Base-by-base conservation (phyloP, 1,140 invertebrate genomes). In the Theocolax elegans region DNA sequence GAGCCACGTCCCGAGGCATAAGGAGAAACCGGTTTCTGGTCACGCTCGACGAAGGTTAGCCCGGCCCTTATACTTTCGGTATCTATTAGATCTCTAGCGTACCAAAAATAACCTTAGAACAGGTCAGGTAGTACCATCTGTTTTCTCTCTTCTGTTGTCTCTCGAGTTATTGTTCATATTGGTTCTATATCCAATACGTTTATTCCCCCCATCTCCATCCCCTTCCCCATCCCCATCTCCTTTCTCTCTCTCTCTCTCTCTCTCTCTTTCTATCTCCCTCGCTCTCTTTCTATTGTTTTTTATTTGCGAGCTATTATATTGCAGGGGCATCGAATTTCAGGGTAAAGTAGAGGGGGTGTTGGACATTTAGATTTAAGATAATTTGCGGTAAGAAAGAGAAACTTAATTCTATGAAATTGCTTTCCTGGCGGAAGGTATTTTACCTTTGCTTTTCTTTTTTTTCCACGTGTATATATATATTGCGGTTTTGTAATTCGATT, bases 21-120 rank as follows among this genome's bases (percentile, higher is more conserved):
- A 13, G 10, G 15, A 27, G 15, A 64, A 66, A 65, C 69, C 53
- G 54, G 62, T 71, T 71, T 59, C 25, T 71, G 69, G 69, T 66
- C 69, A 71, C 62, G 69, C 62, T 71, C 42, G 58, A 27, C 42
- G 68, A 71, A 71, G 60, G 60, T 59, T 69, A 69, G 48, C 62
- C 35, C 54, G 62, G 59, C 66, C 54, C 62, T 59, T 71, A 63
- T 71, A 6, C 10, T 35, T 70, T 71, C 53, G 23, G 62, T 71
- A 71, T 71, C 69, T 71, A 71, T 59, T 71, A 59, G 69, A 71
- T 71, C 69, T 66, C 31, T 27, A 21, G 35, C 12, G 40, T n/a
- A 44, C n/a, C n/a, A 35, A 6, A 35, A 4, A 35, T 35, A n/a
- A 40, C 46, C 58, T 60, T 23, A 54, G n/a, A 13, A 44, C 25